Conservation (phyloP, 2,888 invertebrate species). For the Arge pagana region DNA sequence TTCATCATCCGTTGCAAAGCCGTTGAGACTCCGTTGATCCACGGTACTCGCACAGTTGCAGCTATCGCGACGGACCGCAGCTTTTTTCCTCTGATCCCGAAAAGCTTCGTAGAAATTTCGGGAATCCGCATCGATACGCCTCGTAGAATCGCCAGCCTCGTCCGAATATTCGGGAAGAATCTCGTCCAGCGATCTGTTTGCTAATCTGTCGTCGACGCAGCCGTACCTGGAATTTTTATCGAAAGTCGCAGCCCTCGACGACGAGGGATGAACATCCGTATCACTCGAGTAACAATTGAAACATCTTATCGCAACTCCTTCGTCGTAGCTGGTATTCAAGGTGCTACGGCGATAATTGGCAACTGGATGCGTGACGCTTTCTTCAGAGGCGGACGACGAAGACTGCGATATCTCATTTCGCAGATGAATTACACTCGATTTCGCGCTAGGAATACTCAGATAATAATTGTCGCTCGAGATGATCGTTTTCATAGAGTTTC, state of each 20-base stretch:
- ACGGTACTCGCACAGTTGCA: neutral
- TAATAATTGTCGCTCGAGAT: conserved; percentile 31
- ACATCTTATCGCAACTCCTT: neutral
- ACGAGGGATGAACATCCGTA: neutral
- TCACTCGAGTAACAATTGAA: neutral
- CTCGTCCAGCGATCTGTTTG: conserved; percentile 6
- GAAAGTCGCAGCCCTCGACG: conserved; percentile 8
- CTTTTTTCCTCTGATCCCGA: too few relatives aligned
- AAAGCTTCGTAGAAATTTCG: neutral
- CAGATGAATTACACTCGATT: conserved; percentile 21
- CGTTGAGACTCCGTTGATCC: too few relatives aligned
- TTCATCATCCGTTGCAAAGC: neutral
- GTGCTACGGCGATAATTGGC: neutral
- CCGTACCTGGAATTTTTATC: conserved; percentile 13
- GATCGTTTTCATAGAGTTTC: conserved; percentile 33
- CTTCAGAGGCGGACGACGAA: conserved; percentile 9
- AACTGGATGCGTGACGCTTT: conserved; percentile 2
- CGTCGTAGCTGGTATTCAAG: neutral
- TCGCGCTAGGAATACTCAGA: conserved; percentile 31
- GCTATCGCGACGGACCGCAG: too few relatives aligned
- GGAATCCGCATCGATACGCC: neutral
- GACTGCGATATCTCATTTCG: conserved; percentile 8
- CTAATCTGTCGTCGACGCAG: conserved; percentile 6
- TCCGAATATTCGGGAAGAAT: conserved; percentile 11
- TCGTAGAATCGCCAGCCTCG: conserved; percentile 3